Evolutionary conservation across 2,797 vertebrate genomes (phyloP), one percentile per base, ranked within the genome.

Genomic region (Neomorphus geoffroyi): DNA sequence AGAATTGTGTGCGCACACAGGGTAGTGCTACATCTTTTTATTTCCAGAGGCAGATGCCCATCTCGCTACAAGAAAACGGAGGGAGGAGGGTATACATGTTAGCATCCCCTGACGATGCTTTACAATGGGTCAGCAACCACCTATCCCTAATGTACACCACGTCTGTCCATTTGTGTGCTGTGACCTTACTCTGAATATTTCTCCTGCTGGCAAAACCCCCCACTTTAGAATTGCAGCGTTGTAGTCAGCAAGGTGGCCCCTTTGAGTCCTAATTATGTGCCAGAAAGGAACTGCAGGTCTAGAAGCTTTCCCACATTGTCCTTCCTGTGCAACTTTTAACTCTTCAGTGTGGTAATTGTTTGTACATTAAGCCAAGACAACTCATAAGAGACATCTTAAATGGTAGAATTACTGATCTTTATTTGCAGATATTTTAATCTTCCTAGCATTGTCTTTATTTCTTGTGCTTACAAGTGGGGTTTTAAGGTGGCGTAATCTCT

Each of bases 121-220:
- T 54, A 11, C 50, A 23, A 2, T 27, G 78, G 41, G 9, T 66
- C 70, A 56, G 35, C 0, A 3, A 8, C 22, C 57, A 45, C 66
- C 33, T 56, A 3, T 22, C 74, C 54, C 70, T 87, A 17, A 21
- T 5, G 5, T 10, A 10, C 24, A 24, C 39, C n/a, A 18, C 4
- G 0, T 30, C 0, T 22, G 10, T 35, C 62, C 22, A 2, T 24
- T 45, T 21, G 10, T 48, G 39, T 89, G 57, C 57, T 2, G 0
- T 32, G 72, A 50, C 65, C 35, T 72, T 58, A 24, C 30, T 80
- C 48, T 61, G 50, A 45, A 24, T n/a, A 2, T 80, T 86, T 66
- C 23, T 74, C 10, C 41, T 62, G 33, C 57, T 83, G 72, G 41
- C 69, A 72, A 26, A 33, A 71, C 74, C 85, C 51, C 33, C 16